Evolutionary conservation across 2,888 invertebrate species (phyloP), one percentile per base, ranked within the genome.

Genomic region (Netelia virgata): DNA sequence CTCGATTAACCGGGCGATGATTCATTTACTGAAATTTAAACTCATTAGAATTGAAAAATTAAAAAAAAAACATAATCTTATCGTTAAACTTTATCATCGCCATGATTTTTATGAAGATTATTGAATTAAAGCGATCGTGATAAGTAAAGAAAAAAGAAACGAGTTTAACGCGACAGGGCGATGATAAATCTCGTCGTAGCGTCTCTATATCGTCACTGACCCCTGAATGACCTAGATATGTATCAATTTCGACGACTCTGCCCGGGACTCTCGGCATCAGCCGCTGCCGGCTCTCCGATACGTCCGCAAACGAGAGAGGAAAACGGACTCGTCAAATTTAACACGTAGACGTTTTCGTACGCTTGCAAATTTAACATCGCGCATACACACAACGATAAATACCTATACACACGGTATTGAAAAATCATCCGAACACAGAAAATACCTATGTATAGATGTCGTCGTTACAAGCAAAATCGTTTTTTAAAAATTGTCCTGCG

Each of bases 291-390:
- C 55, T 55, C 47, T 64, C 53, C 14, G 43, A 72, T 36, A 81
- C 57, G 47, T 82, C 76, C 70, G 70, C 16, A 66, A 75, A 70
- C 69, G 69, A 55, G 63, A 61, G 68, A 16, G 47, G 57, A 23
- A 59, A 47, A 28, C 6, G 28, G 28, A 61, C 23, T 43, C 64
- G 28, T 55, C 66, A 55, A 14, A 55, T 16, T 57, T 43, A n/a
- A 55, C 9, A 18, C 28, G 36, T 43, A 16, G 47, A 41, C n/a
- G 1, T 50, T n/a, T 63, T 20, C n/a, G 75, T 76, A 72, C 76
- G 70, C 66, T 70, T 66, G 76, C 76, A 59, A 76, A 50, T 72
- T 18, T 9, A 18, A 16, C 47, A 43, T n/a, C 41, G 41, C 64
- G 11, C 47, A 28, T 55, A 28, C 18, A 36, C 36, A 63, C 16